These are phyloP conservation scores for Drosophila chauvacae DNA, from an alignment of 1,140 invertebrate genomes.

Conservation along the genomic window DNA sequence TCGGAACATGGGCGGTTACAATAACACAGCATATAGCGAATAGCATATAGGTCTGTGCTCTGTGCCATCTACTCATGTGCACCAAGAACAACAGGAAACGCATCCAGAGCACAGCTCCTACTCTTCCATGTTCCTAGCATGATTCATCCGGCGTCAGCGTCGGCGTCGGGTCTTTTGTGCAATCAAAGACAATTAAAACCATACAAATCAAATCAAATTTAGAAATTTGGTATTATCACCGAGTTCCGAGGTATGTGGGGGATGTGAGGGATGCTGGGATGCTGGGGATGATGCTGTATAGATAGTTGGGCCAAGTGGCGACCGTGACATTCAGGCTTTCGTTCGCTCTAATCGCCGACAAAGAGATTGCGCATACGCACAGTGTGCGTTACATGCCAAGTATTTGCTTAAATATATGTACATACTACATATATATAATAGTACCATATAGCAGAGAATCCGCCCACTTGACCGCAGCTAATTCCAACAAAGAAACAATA, in stretches of 20 bases:
- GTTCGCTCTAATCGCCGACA: slow-evolving; percentile 14
- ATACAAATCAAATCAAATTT: slow-evolving; percentile 45
- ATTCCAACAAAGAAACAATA: slow-evolving; percentile 13
- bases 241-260: background rate
- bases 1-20: slow-evolving; percentile 17
- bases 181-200: slow-evolving; percentile 71
- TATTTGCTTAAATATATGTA: background rate
- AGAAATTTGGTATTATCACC: background rate
- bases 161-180: slow-evolving; percentile 57
- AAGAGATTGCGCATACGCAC: slow-evolving; percentile 49
- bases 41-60: too few relatives aligned
- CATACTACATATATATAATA: too few relatives aligned
- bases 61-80: background rate
- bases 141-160: slow-evolving; percentile 27
- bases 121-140: slow-evolving; percentile 3
- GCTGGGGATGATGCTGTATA: slow-evolving; percentile 2
- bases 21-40: background rate
- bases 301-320: slow-evolving; percentile 4
- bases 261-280: background rate
- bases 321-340: slow-evolving; percentile 29
- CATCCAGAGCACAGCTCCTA: slow-evolving; percentile 14
- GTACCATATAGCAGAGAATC: background rate
- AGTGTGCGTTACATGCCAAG: slow-evolving; percentile 11
- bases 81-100: slow-evolving; percentile 29
- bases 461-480: slow-evolving; percentile 12